These are phyloP conservation scores for Drosophila athabasca DNA, from an alignment of 1,140 invertebrate species.

Conservation along the genomic window DNA sequence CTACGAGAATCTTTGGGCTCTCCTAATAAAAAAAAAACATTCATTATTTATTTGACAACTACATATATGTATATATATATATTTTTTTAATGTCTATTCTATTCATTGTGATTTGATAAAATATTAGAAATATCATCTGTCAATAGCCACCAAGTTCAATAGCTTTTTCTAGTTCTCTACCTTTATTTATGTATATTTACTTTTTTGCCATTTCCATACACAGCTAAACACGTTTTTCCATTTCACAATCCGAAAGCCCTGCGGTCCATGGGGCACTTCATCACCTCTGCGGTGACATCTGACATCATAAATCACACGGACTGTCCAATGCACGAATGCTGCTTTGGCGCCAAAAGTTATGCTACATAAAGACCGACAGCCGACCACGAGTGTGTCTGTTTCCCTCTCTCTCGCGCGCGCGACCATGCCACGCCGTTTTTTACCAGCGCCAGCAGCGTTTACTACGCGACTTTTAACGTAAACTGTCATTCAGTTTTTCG, in stretches of 20 bases:
- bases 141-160: constrained; percentile 9
- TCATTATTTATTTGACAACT: no score
- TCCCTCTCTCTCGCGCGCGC: constrained; percentile 5
- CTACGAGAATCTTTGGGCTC: no score
- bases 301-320: constrained; percentile 55
- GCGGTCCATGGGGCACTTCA: constrained; percentile 49
- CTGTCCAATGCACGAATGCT: constrained; percentile 52
- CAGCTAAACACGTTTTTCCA: constrained; percentile 14
- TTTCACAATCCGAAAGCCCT: constrained; percentile 13
- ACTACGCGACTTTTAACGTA: constrained; percentile 70
- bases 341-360: constrained; percentile 72
- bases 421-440: constrained; percentile 5
- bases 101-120: no score
- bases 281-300: constrained; percentile 55
- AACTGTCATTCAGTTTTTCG: constrained; percentile 67
- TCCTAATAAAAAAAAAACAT: no score
- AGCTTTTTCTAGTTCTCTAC: not conserved
- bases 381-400: constrained; percentile 8
- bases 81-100: no score
- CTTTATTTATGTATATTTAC: constrained; percentile 8
- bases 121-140: constrained; percentile 6
- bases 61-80: no score
- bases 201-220: constrained; percentile 12
- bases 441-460: constrained; percentile 7
- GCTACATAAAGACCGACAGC: constrained; percentile 59